Conservation (phyloP, 2,113 vertebrate genomes). For the Raphicerus campestris region DNA sequence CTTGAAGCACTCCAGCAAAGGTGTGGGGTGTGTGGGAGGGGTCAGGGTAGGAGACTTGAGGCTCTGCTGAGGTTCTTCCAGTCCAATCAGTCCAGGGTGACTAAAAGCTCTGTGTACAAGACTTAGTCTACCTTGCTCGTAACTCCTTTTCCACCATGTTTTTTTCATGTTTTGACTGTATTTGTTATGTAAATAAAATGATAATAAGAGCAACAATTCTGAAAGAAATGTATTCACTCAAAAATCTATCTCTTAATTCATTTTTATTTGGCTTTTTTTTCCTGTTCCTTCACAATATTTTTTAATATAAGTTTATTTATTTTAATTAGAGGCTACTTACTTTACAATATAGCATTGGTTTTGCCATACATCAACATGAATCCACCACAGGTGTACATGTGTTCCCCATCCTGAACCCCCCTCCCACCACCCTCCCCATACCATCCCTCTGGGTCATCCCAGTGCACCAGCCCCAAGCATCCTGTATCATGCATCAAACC, state of each 20-base stretch:
- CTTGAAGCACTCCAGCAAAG: neutral
- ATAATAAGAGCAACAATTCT: neutral
- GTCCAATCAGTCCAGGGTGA: rapidly evolving
- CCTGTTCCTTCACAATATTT: neutral
- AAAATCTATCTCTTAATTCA: neutral
- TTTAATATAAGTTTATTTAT: neutral
- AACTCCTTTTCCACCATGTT: neutral
- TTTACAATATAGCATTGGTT: too few relatives aligned
- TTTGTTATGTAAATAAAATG: neutral
- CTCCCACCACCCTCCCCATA: too few relatives aligned
- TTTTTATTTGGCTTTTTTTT: neutral
- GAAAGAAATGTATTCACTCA: neutral
- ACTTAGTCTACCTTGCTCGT: neutral
- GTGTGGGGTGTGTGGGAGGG: neutral
- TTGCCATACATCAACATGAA: too few relatives aligned
- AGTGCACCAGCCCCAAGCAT: too few relatives aligned
- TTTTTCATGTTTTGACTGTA: neutral
- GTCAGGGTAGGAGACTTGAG: neutral
- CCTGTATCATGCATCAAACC: too few relatives aligned
- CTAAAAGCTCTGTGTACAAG: neutral
- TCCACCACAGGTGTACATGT: rapidly evolving
- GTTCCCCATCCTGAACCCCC: too few relatives aligned
- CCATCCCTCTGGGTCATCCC: too few relatives aligned
- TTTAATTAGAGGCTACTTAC: too few relatives aligned
- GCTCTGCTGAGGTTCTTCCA: neutral